These are phyloP conservation scores for Parnassius mnemosyne DNA, from an alignment of 2,888 invertebrate genomes.

Conservation along the genomic window DNA sequence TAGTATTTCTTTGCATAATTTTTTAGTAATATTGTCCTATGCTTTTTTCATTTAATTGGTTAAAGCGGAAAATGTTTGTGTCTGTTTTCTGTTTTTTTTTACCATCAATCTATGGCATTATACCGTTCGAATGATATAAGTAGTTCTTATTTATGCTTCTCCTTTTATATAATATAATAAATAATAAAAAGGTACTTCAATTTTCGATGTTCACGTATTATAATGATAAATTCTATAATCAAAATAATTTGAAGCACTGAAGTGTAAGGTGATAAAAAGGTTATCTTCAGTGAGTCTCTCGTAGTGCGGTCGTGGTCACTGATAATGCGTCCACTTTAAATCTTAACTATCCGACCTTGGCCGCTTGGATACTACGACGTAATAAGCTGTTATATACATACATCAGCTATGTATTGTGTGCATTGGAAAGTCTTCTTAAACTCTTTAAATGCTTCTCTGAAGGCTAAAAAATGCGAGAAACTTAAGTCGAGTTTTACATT, in stretches of 20 bases:
- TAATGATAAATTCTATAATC: background rate
- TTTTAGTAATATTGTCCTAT: too few relatives aligned
- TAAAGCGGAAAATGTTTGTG: too few relatives aligned
- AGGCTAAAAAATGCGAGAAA: background rate
- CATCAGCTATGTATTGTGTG: background rate
- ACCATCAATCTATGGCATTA: too few relatives aligned
- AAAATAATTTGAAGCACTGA: background rate
- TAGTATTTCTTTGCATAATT: too few relatives aligned
- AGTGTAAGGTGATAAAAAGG: slow-evolving; percentile 5
- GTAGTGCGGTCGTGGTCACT: slow-evolving; percentile 11
- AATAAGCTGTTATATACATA: slow-evolving; percentile 2
- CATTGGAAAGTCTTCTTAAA: slow-evolving; percentile 15
- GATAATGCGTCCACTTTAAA: slow-evolving; percentile 14
- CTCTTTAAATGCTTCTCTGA: background rate
- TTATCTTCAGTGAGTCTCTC: slow-evolving; percentile 9
- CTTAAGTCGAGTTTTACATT: too few relatives aligned
- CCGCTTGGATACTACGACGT: background rate
- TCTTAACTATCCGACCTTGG: slow-evolving; percentile 13
- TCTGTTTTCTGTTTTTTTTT: too few relatives aligned
- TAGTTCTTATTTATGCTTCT: too few relatives aligned
- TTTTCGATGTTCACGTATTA: too few relatives aligned
- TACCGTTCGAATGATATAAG: too few relatives aligned
- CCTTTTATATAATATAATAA: too few relatives aligned
- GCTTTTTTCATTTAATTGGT: too few relatives aligned
- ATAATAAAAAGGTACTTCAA: too few relatives aligned